Percentiles rank a stretch among this genome's conserved stretches.
Evolutionary conservation across 2,888 invertebrate species (phyloP).

Genomic region (Thera britannica): DNA sequence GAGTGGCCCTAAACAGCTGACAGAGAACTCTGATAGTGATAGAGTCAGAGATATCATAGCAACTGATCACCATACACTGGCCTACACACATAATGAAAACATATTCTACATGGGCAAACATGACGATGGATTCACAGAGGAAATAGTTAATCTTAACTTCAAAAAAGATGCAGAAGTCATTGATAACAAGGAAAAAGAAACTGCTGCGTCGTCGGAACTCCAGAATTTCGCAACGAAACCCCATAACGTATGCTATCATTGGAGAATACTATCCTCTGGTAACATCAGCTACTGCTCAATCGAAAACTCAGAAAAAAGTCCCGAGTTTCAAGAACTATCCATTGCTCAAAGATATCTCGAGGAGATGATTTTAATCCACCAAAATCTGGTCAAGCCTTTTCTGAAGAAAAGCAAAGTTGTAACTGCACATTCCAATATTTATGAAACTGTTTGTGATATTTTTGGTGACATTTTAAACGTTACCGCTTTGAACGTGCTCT

Average conservation of each 20-base stretch:
- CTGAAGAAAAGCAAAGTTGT: slow-evolving; percentile 86
- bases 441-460: slow-evolving; percentile 87
- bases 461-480: slow-evolving; percentile 89
- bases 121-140: slow-evolving; percentile 74
- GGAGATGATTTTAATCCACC: slow-evolving; percentile 87
- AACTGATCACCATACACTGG: slow-evolving; percentile 87
- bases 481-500: slow-evolving; percentile 87
- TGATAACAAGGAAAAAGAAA: slow-evolving; percentile 56
- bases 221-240: slow-evolving; percentile 65
- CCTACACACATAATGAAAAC: slow-evolving; percentile 88
- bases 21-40: slow-evolving; percentile 81
- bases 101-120: slow-evolving; percentile 89
- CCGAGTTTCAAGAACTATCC: slow-evolving; percentile 82
- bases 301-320: slow-evolving; percentile 68
- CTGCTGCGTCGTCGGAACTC: slow-evolving; percentile 55
- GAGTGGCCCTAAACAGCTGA: slow-evolving; percentile 87
- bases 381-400: slow-evolving; percentile 86
- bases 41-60: slow-evolving; percentile 87
- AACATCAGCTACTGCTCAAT: slow-evolving; percentile 77
- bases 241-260: slow-evolving; percentile 78
- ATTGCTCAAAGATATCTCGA: slow-evolving; percentile 89
- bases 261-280: slow-evolving; percentile 78
- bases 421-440: slow-evolving; percentile 84
- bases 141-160: slow-evolving; percentile 73
- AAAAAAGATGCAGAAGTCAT: slow-evolving; percentile 50